Percentiles rank a stretch among this genome's conserved stretches.
Conservation (phyloP, 2,888 invertebrate species). For the Morinoia aosen region DNA sequence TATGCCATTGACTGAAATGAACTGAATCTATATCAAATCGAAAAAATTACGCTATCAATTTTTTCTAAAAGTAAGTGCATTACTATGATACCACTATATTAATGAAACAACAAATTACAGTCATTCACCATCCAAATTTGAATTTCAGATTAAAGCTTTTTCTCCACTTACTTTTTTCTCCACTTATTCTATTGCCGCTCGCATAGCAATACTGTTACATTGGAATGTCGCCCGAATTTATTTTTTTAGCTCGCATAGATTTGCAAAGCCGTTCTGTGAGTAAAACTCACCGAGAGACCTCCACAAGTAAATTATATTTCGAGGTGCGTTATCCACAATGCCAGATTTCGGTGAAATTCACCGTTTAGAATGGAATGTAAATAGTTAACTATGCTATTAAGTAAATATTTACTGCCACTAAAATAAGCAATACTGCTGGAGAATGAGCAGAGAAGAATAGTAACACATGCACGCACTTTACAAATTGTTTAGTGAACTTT, state of each 20-base stretch:
- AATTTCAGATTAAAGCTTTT: neutral
- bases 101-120: neutral
- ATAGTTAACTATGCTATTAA: neutral
- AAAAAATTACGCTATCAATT: neutral
- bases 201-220: neutral
- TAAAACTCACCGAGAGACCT: neutral
- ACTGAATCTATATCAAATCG: neutral
- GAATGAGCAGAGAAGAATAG: slow-evolving; percentile 3
- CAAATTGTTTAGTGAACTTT: neutral
- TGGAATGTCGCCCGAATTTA: neutral
- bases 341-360: neutral
- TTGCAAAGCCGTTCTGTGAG: neutral
- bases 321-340: neutral
- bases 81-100: neutral
- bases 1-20: neutral
- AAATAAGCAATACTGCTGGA: slow-evolving; percentile 4
- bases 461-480: neutral
- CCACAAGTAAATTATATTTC: neutral
- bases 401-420: neutral
- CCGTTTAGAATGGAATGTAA: neutral
- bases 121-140: neutral
- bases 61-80: neutral
- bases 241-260: neutral
- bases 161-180: no score
- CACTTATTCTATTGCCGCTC: neutral